Evolutionary conservation across 2,888 invertebrate genomes (phyloP).

Genomic region (Xestia sexstrigata): DNA sequence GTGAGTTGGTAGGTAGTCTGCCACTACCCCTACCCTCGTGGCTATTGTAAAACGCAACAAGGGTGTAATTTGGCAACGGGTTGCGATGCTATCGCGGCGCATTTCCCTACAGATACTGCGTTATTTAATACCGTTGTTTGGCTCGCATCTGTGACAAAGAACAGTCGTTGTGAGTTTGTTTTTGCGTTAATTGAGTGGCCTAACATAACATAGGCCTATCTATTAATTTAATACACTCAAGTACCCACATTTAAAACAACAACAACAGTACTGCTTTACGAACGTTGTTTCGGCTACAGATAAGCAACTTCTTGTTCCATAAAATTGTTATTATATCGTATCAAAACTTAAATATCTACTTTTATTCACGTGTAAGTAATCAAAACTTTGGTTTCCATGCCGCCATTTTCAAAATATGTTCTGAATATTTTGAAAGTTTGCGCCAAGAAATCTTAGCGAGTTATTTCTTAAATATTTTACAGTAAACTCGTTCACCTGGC

Average conservation of each 20-base stretch:
- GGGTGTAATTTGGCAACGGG: conserved; percentile 89
- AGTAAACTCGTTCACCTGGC: conserved; percentile 83
- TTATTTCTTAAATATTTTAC: conserved; percentile 81
- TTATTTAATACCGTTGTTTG: conserved; percentile 88
- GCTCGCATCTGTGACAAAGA: conserved; percentile 77
- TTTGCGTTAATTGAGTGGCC: conserved; percentile 72
- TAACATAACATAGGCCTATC: conserved; percentile 51
- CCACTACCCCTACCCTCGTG: conserved; percentile 66
- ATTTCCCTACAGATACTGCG: conserved; percentile 86
- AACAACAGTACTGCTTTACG: conserved; percentile 17
- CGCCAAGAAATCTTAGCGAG: conserved; percentile 76
- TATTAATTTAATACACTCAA: conserved; percentile 25
- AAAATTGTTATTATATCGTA: conserved; percentile 21
- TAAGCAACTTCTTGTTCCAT: conserved; percentile 25
- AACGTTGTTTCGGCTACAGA: background rate
- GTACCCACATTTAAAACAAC: conserved; percentile 32
- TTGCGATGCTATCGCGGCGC: conserved; percentile 84
- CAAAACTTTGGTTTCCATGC: conserved; percentile 53
- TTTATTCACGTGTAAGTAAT: conserved; percentile 50
- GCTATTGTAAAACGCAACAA: conserved; percentile 86
- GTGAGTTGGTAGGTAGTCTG: conserved; percentile 61
- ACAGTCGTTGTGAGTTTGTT: conserved; percentile 73
- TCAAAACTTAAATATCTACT: conserved; percentile 50
- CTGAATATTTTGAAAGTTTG: conserved; percentile 69
- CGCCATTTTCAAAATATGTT: conserved; percentile 58